Evolutionary conservation across 2,113 vertebrate genomes (phyloP).

Genomic region (Cettia cetti): DNA sequence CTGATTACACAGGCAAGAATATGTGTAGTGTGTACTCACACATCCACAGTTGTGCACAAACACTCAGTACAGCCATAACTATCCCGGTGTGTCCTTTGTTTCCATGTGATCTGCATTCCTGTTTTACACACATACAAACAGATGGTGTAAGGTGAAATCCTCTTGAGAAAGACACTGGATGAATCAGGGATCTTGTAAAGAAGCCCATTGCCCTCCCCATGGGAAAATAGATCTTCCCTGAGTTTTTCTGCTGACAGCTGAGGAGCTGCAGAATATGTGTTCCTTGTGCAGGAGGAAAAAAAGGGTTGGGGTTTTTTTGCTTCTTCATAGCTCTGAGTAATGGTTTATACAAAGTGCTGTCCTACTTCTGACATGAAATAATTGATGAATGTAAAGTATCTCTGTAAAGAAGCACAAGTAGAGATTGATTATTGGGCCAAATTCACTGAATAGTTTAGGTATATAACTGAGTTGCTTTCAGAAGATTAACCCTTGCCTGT

Average conservation of each 20-base stretch:
- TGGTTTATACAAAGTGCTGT: not conserved
- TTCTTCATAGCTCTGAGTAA: not conserved
- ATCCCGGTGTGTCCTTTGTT: not conserved
- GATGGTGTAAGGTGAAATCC: not conserved
- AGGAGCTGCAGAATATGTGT: not conserved
- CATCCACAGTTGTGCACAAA: not conserved
- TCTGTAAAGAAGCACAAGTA: not conserved
- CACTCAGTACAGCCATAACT: not conserved
- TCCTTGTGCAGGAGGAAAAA: not conserved
- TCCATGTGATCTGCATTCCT: not conserved
- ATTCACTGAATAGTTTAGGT: not conserved
- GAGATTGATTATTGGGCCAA: not conserved
- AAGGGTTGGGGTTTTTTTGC: not conserved
- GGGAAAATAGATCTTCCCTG: not conserved
- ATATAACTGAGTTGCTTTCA: not conserved
- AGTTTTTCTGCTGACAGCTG: not conserved
- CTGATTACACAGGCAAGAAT: not conserved
- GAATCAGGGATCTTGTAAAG: not conserved
- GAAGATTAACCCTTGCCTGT: not conserved
- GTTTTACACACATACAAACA: not conserved
- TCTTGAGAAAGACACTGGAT: not conserved
- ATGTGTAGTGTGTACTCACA: rapidly evolving
- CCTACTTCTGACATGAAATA: not conserved
- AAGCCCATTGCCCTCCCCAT: not conserved
- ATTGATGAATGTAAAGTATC: not conserved